Evolutionary conservation across 2,888 invertebrate species (phyloP).

Genomic region (Rhagonycha fulva): DNA sequence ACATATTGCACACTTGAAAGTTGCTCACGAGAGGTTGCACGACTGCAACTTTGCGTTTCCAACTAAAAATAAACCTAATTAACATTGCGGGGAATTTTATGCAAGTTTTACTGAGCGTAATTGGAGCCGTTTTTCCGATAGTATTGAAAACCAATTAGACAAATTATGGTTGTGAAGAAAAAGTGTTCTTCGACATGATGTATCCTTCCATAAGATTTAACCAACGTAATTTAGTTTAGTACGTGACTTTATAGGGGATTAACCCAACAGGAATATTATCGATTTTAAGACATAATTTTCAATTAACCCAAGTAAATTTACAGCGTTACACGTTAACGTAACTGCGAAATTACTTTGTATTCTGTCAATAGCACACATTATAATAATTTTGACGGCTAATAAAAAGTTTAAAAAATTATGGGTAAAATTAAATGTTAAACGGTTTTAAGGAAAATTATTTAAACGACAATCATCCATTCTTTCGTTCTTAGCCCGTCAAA

Average conservation of each 20-base stretch:
- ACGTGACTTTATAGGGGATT: not conserved
- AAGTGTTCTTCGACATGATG: not conserved
- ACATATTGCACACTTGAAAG: not conserved
- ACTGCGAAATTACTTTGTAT: not conserved
- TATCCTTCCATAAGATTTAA: not conserved
- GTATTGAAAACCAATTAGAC: not conserved
- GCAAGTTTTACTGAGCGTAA: not conserved
- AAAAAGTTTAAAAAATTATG: not conserved
- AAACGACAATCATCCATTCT: constrained; percentile 2
- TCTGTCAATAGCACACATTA: not conserved
- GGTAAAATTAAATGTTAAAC: not conserved
- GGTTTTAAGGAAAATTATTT: constrained; percentile 1
- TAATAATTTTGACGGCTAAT: not conserved
- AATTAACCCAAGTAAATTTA: not conserved
- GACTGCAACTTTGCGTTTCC: constrained; percentile 27
- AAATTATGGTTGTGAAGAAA: not conserved
- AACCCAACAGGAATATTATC: not conserved
- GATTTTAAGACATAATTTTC: not conserved
- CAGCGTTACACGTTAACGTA: not conserved
- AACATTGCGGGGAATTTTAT: not conserved
- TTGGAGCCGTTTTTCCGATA: not conserved
- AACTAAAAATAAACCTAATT: not conserved
- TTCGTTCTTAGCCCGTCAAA: constrained; percentile 9
- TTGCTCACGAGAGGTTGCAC: not conserved
- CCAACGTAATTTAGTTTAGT: not conserved